These are phyloP conservation scores for Addax nasomaculatus DNA, from an alignment of 2,113 vertebrate genomes.

Conservation along the genomic window DNA sequence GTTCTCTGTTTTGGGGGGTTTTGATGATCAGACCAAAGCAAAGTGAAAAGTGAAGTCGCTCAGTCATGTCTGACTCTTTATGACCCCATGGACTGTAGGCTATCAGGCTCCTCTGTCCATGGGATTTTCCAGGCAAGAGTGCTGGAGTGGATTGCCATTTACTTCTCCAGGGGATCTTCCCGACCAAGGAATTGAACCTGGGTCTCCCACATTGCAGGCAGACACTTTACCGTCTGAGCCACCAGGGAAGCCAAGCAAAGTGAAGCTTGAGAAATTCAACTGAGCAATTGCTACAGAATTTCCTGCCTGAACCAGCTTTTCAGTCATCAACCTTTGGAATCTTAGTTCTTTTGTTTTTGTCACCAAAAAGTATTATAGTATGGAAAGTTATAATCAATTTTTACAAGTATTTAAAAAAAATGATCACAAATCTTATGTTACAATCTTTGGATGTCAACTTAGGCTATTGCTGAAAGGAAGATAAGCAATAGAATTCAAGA, in stretches of 20 bases:
- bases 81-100: no score
- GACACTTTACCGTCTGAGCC: no score
- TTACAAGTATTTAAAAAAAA: background rate
- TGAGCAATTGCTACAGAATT: background rate
- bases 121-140: no score
- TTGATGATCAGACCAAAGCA: background rate
- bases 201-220: no score
- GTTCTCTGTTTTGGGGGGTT: background rate
- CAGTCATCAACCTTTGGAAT: background rate
- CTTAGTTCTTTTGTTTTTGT: background rate
- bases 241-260: background rate
- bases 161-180: no score
- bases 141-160: no score
- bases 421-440: background rate
- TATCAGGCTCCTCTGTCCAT: no score
- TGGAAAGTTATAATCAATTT: background rate
- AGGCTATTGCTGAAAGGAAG: background rate
- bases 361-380: background rate
- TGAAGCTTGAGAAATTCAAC: background rate
- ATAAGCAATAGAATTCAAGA: background rate
- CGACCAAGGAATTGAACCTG: no score
- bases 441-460: background rate
- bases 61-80: no score
- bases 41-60: background rate
- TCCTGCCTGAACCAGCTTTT: background rate